Conservation (phyloP, 92 coral and sea anemone genomes). For the Zoanthus sansibaricus region DNA sequence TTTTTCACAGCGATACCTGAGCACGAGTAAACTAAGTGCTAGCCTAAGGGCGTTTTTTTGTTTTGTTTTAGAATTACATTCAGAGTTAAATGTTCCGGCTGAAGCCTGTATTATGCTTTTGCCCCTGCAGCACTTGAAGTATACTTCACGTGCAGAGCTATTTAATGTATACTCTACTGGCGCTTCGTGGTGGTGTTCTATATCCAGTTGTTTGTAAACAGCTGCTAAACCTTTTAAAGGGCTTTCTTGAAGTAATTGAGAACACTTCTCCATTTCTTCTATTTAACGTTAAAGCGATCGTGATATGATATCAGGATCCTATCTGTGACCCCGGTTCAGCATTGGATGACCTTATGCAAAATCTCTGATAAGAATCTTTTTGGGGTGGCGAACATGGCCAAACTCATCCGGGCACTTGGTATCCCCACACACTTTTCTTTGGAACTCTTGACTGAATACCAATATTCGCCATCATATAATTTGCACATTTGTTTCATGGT, state of each 20-base stretch:
- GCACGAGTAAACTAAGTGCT: constrained; percentile 52
- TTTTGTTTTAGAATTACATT: constrained; percentile 56
- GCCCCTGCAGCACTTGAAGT: constrained; percentile 51
- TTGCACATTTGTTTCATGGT: constrained; percentile 68
- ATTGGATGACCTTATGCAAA: constrained; percentile 49
- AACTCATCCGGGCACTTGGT: constrained; percentile 51
- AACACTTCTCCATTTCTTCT: constrained; percentile 51
- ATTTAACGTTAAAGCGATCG: background rate
- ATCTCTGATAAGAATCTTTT: constrained; percentile 46
- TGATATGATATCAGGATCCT: constrained; percentile 18
- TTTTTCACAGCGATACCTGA: constrained; percentile 52
- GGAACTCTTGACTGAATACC: constrained; percentile 69
- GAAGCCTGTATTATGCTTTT: constrained; percentile 16
- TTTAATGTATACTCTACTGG: constrained; percentile 46
- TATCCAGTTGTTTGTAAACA: constrained; percentile 48
- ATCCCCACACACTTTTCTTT: constrained; percentile 63
- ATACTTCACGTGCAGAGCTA: constrained; percentile 50
- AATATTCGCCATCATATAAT: constrained; percentile 66
- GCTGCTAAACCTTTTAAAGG: constrained; percentile 43
- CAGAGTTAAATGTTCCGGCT: constrained; percentile 46
- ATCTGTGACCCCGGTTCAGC: constrained; percentile 42
- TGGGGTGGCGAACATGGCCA: constrained; percentile 60
- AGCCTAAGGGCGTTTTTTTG: constrained; percentile 55
- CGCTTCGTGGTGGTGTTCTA: constrained; percentile 56
- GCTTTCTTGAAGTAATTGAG: constrained; percentile 38